phyloP scores from a whole-genome alignment of 2,113 vertebrate species.

The Numida meleagris region DNA sequence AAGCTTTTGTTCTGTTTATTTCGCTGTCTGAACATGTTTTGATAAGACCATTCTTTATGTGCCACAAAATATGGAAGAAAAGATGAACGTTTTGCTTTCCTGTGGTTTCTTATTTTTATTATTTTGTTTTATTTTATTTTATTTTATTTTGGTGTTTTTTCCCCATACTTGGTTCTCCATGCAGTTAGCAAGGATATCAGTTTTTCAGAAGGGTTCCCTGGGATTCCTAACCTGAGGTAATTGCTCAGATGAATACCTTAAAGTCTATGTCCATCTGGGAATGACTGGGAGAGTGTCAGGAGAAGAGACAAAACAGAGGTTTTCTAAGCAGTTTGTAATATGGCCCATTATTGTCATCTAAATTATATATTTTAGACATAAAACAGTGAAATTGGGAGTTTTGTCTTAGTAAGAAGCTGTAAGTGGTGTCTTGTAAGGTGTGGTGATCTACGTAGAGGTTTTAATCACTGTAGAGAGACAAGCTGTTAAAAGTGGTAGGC shows the following conservation, averaged over 20 bases:
- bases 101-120: neutral
- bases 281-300: neutral
- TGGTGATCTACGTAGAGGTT: neutral
- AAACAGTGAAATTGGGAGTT: neutral
- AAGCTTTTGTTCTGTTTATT: neutral
- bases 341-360: neutral
- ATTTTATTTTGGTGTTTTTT: neutral
- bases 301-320: neutral
- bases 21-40: neutral
- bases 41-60: neutral
- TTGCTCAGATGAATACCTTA: neutral
- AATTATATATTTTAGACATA: fast-evolving
- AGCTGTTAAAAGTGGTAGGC: neutral
- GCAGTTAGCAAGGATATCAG: neutral
- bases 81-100: neutral
- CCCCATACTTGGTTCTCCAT: neutral
- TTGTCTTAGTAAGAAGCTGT: neutral
- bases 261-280: neutral
- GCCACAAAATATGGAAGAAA: neutral
- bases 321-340: neutral
- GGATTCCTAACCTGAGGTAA: neutral
- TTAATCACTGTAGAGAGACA: neutral
- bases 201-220: neutral
- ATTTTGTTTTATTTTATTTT: neutral
- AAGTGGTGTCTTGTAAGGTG: neutral